Conservation (phyloP, 1,140 invertebrate genomes). For the Sitophilus oryzae region DNA sequence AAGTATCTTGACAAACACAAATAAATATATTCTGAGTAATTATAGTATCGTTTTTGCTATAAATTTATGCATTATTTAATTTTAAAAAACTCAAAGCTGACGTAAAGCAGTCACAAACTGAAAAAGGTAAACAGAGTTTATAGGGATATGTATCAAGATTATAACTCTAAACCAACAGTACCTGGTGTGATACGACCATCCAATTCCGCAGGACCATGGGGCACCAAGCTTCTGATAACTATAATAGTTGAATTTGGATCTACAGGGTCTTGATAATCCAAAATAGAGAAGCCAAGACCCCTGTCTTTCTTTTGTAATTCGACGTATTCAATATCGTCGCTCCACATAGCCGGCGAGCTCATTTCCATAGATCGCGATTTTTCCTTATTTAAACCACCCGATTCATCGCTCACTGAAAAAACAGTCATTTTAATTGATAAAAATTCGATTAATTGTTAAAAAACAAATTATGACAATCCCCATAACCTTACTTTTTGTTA, state of each 20-base stretch:
- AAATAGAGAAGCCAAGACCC: conserved; percentile 90
- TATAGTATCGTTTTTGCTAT: no score
- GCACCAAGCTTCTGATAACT: conserved; percentile 88
- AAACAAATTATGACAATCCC: no score
- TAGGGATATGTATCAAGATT: no score
- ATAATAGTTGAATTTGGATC: conserved; percentile 87
- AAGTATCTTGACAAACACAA: no score
- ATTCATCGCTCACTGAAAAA: conserved; percentile 42
- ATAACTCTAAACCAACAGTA: no score
- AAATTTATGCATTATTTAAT: no score
- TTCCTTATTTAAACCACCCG: conserved; percentile 58
- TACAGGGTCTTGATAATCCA: conserved; percentile 89
- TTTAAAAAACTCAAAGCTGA: no score
- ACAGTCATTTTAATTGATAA: neutral
- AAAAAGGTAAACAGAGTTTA: no score
- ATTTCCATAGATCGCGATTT: conserved; percentile 90
- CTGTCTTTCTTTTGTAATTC: conserved; percentile 82
- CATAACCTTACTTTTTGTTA: no score
- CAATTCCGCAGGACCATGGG: conserved; percentile 82
- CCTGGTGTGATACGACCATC: conserved; percentile 87
- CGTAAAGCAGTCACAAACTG: no score
- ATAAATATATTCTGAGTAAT: no score
- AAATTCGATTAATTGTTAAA: no score
- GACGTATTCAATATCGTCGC: conserved; percentile 78
- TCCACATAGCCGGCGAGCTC: conserved; percentile 88